These are phyloP conservation scores for Eilema depressum DNA, from an alignment of 2,888 invertebrate species.

Conservation along the genomic window DNA sequence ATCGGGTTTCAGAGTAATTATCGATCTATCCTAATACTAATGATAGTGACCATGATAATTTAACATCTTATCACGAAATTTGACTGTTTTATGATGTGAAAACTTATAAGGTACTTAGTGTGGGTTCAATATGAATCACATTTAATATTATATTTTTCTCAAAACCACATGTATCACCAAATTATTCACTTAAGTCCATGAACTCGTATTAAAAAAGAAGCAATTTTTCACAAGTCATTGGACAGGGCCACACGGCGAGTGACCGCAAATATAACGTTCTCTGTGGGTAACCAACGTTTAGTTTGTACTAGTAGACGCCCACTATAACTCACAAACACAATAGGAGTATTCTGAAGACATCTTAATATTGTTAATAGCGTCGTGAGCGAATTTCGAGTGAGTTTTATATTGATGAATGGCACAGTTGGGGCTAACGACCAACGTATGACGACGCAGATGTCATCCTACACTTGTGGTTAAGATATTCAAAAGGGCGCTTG, in stretches of 20 bases:
- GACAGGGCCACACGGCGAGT: constrained; percentile 56
- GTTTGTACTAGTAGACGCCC: constrained; percentile 67
- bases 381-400: constrained; percentile 62
- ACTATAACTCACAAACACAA: constrained; percentile 71
- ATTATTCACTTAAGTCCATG: constrained; percentile 36
- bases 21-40: too few relatives aligned
- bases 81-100: neutral
- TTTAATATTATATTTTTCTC: neutral
- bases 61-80: neutral
- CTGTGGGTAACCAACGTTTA: constrained; percentile 61
- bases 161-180: neutral
- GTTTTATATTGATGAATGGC: constrained; percentile 64
- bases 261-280: constrained; percentile 59
- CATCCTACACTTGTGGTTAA: constrained; percentile 41
- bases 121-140: constrained; percentile 1
- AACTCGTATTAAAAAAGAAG: constrained; percentile 48
- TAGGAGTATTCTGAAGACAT: constrained; percentile 65
- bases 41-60: neutral
- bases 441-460: constrained; percentile 65
- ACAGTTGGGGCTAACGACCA: constrained; percentile 63
- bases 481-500: neutral
- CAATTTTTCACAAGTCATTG: constrained; percentile 61
- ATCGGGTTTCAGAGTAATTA: too few relatives aligned
- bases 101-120: neutral
- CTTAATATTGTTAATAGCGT: constrained; percentile 72